phyloP scores from a whole-genome alignment of 2,888 invertebrate species.

The Limulus polyphemus region DNA sequence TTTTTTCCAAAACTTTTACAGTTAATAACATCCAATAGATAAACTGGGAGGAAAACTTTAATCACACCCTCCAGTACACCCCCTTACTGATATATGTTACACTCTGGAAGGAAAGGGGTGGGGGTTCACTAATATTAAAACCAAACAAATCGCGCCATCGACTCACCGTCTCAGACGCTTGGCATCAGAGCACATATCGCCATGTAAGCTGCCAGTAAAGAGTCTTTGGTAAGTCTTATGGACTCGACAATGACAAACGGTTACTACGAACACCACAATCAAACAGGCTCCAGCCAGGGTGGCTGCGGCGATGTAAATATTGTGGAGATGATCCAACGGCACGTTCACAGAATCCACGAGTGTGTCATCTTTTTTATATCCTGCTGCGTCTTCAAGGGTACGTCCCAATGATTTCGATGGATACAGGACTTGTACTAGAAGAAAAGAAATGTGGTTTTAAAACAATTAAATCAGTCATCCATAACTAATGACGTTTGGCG shows the following conservation, averaged over 20 bases:
- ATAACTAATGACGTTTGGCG: too few relatives aligned
- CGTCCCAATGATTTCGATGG: background rate
- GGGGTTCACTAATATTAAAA: too few relatives aligned
- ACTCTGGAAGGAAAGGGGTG: too few relatives aligned
- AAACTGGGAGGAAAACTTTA: too few relatives aligned
- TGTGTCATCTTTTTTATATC: constrained; percentile 7
- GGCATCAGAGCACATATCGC: constrained; percentile 21
- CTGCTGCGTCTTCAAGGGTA: background rate
- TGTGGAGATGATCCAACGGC: constrained; percentile 54
- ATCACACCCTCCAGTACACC: too few relatives aligned
- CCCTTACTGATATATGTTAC: too few relatives aligned
- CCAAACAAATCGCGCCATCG: background rate
- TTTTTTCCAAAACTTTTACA: too few relatives aligned
- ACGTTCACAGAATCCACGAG: constrained; percentile 17
- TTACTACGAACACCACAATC: constrained; percentile 59
- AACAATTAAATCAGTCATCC: too few relatives aligned
- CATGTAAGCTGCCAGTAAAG: constrained; percentile 18
- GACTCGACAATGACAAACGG: constrained; percentile 63
- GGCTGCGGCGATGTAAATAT: constrained; percentile 64
- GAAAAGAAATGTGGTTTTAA: too few relatives aligned
- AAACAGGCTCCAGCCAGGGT: constrained; percentile 60
- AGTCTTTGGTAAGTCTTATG: constrained; percentile 51
- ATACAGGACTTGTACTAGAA: background rate
- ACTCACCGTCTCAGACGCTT: constrained; percentile 26
- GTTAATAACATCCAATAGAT: too few relatives aligned